Conservation (phyloP, 1,140 invertebrate genomes). For the Cyclargus thomasi region DNA sequence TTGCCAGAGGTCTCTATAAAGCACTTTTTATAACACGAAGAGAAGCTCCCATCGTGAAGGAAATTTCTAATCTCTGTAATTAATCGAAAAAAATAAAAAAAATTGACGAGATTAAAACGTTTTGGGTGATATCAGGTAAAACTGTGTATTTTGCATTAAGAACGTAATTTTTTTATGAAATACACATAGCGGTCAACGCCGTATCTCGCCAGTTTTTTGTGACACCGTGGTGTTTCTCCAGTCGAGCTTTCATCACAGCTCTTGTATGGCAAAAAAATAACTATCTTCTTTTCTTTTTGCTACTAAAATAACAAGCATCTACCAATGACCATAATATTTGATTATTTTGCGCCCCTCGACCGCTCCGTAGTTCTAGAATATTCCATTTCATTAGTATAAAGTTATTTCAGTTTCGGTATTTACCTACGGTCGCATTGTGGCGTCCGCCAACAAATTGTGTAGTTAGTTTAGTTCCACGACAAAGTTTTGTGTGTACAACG, state of each 20-base stretch:
- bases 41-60: neutral
- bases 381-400: conserved; percentile 1
- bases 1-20: neutral
- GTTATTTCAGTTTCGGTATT: neutral
- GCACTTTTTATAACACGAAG: neutral
- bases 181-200: too few relatives aligned
- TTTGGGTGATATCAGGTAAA: too few relatives aligned
- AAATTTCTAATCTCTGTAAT: neutral
- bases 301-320: neutral
- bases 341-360: neutral
- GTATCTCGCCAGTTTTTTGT: too few relatives aligned
- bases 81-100: neutral
- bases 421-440: neutral
- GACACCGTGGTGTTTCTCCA: too few relatives aligned
- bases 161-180: too few relatives aligned
- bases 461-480: neutral
- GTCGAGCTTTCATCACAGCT: too few relatives aligned
- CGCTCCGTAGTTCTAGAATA: neutral
- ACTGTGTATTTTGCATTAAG: too few relatives aligned
- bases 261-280: too few relatives aligned
- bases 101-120: neutral
- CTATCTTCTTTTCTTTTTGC: too few relatives aligned
- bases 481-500: neutral
- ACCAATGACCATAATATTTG: neutral
- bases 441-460: neutral